Evolutionary conservation across 2,113 vertebrate species (phyloP), one percentile per base, ranked within the genome.

Genomic region (Tinamus guttatus): DNA sequence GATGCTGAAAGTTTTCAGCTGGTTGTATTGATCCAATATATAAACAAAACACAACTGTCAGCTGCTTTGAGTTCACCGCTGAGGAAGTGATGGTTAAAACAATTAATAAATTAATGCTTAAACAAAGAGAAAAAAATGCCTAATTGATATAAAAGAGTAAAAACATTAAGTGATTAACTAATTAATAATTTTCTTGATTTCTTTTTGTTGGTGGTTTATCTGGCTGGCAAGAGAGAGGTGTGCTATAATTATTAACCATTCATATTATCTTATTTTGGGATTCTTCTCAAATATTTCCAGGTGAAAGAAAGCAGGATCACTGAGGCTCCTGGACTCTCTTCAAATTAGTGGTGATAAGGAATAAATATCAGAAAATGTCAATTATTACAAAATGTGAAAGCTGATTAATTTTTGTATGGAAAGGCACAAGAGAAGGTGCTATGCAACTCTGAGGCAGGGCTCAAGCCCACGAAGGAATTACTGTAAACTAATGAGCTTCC

Each of bases 171-270:
- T 90, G 93, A 87, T 98, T 85, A 97, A 96, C 98, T 98, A 97
- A 97, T 96, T 96, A 97, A 98, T 97, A 96, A 98, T 97, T 98
- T 97, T n/a, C n/a, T n/a, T n/a, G n/a, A n/a, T n/a, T n/a, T n/a
- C n/a, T n/a, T n/a, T n/a, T n/a, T n/a, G n/a, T n/a, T n/a, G n/a
- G n/a, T n/a, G n/a, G n/a, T n/a, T n/a, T n/a, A n/a, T n/a, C 96
- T 98, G 89, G 94, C 94, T 97, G 89, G 94, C 81, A 96, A 97
- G 98, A 96, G 88, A 97, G 90, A 96, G 80, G n/a, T 84, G 67
- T 84, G 94, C 89, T 94, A 90, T 97, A 97, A 97, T 95, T 93
- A n/a, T 84, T 59, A 81, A 79, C 43, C 56, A 84, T 85, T 83
- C 81, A 69, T 49, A 93, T 85, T 67, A 90, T 58, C 77, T 87